phyloP scores from a whole-genome alignment of 37 sponge, comb jelly and placozoan species.

The Chondrilla cf. caribensis region DNA sequence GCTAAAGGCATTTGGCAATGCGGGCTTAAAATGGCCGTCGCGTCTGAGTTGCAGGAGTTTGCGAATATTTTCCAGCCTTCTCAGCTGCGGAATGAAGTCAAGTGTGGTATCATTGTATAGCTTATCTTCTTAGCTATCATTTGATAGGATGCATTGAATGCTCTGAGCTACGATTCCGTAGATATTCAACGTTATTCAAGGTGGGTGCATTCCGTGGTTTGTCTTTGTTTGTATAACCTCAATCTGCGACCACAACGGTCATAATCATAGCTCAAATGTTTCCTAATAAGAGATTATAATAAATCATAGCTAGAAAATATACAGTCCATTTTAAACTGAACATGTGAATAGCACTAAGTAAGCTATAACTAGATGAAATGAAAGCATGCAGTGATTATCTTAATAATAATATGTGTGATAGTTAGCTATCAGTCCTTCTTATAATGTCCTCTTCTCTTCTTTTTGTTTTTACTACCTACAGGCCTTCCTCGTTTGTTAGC shows the following conservation, averaged over 20 bases:
- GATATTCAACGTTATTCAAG: not conserved
- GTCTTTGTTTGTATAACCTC: too few relatives aligned
- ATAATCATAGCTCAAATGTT: too few relatives aligned
- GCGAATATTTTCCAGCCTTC: conserved; percentile 11
- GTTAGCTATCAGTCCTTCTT: too few relatives aligned
- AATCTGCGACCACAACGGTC: too few relatives aligned
- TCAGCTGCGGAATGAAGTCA: conserved; percentile 3
- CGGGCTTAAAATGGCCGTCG: not conserved
- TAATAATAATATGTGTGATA: too few relatives aligned
- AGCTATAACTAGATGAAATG: too few relatives aligned
- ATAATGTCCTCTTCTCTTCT: not conserved
- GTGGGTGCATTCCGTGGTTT: too few relatives aligned
- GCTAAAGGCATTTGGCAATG: not conserved
- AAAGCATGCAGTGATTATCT: too few relatives aligned
- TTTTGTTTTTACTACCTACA: not conserved
- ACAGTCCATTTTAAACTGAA: too few relatives aligned
- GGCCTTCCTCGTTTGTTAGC: not conserved
- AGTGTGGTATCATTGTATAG: conserved; percentile 3
- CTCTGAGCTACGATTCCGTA: not conserved
- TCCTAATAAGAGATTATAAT: too few relatives aligned
- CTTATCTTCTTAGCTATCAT: conserved; percentile 8
- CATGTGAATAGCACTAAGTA: too few relatives aligned
- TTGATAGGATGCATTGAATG: not conserved
- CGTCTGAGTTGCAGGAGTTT: not conserved
- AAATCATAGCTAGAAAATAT: too few relatives aligned